phyloP scores from a whole-genome alignment of 2,797 vertebrate species.

The Mormyrops boulengeri region DNA sequence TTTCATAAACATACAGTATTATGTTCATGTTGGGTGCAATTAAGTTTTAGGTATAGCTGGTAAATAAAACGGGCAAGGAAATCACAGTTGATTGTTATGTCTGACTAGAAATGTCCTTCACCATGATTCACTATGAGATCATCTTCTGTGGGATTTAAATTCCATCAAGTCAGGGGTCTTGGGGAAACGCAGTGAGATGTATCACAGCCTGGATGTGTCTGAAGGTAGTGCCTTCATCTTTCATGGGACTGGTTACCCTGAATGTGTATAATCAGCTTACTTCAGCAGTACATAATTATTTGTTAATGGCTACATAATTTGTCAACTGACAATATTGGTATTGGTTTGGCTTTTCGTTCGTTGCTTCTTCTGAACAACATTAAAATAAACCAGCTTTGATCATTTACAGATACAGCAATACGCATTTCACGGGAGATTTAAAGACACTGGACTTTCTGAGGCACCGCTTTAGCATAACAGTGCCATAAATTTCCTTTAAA shows the following conservation, averaged over 20 bases:
- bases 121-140: not conserved
- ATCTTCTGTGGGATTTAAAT: not conserved
- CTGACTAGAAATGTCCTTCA: not conserved
- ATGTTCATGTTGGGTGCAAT: not conserved
- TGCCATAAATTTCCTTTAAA: not conserved
- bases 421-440: not conserved
- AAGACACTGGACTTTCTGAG: not conserved
- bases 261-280: not conserved
- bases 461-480: not conserved
- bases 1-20: not conserved
- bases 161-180: not conserved
- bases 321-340: not conserved
- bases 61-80: not conserved
- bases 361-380: not conserved
- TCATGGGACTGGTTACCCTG: not conserved
- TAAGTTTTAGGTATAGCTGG: not conserved
- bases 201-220: conserved; percentile 21
- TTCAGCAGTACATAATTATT: not conserved
- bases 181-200: not conserved
- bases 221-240: conserved; percentile 13
- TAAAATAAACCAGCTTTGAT: not conserved
- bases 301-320: not conserved
- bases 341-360: not conserved
- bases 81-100: not conserved
- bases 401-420: not conserved